Evolutionary conservation across 1,140 invertebrate genomes (phyloP).

Genomic region (Charaxes varanes): DNA sequence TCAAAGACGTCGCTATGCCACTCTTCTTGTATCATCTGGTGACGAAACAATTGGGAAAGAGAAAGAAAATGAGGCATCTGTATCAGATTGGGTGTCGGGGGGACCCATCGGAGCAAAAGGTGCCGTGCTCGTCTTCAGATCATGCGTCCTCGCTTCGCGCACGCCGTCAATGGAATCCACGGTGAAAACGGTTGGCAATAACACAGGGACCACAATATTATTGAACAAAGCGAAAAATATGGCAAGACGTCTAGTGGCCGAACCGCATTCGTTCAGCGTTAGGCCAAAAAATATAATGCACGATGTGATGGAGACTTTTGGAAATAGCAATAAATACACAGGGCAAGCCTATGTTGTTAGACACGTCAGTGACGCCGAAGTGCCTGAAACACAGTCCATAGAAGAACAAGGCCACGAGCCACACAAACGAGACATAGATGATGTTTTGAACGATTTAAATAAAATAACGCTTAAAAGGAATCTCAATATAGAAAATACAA

Average conservation of each 20-base stretch:
- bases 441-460: slow-evolving; percentile 64
- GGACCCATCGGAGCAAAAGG: slow-evolving; percentile 72
- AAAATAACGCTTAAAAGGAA: slow-evolving; percentile 68
- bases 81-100: slow-evolving; percentile 77
- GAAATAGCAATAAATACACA: slow-evolving; percentile 43
- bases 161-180: slow-evolving; percentile 60
- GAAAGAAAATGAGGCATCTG: slow-evolving; percentile 70
- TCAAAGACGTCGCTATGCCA: too few relatives aligned
- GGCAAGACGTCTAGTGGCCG: slow-evolving; percentile 55
- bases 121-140: slow-evolving; percentile 74
- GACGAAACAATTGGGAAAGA: slow-evolving; percentile 37
- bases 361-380: slow-evolving; percentile 49
- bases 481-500: slow-evolving; percentile 63
- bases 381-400: slow-evolving; percentile 31
- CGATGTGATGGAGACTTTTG: slow-evolving; percentile 67
- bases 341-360: slow-evolving; percentile 55
- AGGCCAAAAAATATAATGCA: slow-evolving; percentile 65
- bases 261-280: slow-evolving; percentile 53
- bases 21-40: too few relatives aligned
- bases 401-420: slow-evolving; percentile 56
- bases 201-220: slow-evolving; percentile 57
- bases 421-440: slow-evolving; percentile 67
- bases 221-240: slow-evolving; percentile 66
- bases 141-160: slow-evolving; percentile 72
- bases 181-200: slow-evolving; percentile 55